Percentiles rank a stretch among this genome's conserved stretches.
These are phyloP conservation scores for Pachycephus smyrnensis DNA, from an alignment of 2,888 invertebrate genomes.

Conservation along the genomic window DNA sequence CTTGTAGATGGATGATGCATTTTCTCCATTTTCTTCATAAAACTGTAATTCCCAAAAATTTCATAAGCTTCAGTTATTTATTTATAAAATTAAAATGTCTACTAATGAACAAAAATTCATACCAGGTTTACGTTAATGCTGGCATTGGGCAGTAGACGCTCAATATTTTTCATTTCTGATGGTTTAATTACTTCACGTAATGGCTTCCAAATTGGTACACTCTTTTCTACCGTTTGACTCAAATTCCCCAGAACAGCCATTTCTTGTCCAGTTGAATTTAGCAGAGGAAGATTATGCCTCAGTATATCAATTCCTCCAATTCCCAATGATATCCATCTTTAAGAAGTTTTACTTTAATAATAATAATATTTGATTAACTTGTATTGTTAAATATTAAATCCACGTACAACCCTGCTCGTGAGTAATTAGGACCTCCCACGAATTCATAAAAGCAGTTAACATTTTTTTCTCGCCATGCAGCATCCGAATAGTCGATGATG, in stretches of 20 bases:
- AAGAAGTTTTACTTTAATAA: background rate
- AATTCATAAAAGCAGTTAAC: constrained; percentile 44
- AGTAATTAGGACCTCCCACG: constrained; percentile 41
- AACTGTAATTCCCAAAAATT: background rate
- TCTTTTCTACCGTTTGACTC: constrained; percentile 42
- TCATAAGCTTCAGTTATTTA: background rate
- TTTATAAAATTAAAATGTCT: background rate
- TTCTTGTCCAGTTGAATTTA: background rate
- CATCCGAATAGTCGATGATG: constrained; percentile 48
- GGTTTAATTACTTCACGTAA: constrained; percentile 43
- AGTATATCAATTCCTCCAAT: background rate
- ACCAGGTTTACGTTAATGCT: constrained; percentile 57
- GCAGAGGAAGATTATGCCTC: background rate
- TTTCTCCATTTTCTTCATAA: constrained; percentile 31
- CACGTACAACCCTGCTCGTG: constrained; percentile 50
- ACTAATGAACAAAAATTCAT: background rate
- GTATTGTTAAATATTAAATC: background rate
- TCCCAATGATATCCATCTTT: background rate
- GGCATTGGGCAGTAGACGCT: constrained; percentile 48
- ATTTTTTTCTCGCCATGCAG: constrained; percentile 35
- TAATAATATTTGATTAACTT: background rate
- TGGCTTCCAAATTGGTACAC: constrained; percentile 56
- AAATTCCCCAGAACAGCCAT: constrained; percentile 31
- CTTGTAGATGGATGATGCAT: constrained; percentile 39
- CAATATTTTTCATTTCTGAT: constrained; percentile 33